Evolutionary conservation across 1,140 invertebrate species (phyloP).

Genomic region (Glomeris maerens): DNA sequence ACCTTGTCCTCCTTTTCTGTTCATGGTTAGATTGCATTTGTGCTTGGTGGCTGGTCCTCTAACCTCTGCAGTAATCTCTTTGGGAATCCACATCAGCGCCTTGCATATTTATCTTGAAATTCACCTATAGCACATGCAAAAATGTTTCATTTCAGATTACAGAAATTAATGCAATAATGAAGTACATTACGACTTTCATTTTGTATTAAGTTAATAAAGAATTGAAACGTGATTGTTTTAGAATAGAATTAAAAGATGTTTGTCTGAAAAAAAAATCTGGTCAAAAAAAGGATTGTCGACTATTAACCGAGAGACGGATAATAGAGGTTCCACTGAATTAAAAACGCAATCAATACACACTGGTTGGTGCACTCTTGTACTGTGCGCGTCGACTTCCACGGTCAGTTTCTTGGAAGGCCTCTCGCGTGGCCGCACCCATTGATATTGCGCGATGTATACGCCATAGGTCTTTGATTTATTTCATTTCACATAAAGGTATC

Average conservation of each 20-base stretch:
- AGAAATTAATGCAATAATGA: no score
- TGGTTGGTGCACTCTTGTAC: conserved; percentile 63
- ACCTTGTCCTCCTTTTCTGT: conserved; percentile 52
- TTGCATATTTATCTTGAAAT: conserved; percentile 61
- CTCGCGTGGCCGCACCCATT: conserved; percentile 66
- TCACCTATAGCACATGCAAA: conserved; percentile 46
- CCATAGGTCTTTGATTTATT: conserved; percentile 92
- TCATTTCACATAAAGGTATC: no score
- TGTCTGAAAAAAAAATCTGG: no score
- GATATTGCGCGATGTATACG: conserved; percentile 78
- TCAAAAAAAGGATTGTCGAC: no score
- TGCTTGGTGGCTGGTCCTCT: conserved; percentile 52
- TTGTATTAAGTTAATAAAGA: not conserved
- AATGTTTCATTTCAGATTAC: no score
- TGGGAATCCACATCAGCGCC: conserved; percentile 52
- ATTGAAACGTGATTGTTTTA: not conserved
- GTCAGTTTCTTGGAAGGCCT: conserved; percentile 59
- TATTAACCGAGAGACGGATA: no score
- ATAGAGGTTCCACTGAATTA: no score
- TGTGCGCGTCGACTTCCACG: conserved; percentile 45
- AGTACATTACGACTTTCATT: no score
- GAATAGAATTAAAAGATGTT: conserved; percentile 15
- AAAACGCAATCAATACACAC: no score
- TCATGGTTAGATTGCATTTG: conserved; percentile 47
- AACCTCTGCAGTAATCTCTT: conserved; percentile 67